Evolutionary conservation across 2,888 invertebrate species (phyloP), one percentile per base, ranked within the genome.

Genomic region (Acrobasis suavella): DNA sequence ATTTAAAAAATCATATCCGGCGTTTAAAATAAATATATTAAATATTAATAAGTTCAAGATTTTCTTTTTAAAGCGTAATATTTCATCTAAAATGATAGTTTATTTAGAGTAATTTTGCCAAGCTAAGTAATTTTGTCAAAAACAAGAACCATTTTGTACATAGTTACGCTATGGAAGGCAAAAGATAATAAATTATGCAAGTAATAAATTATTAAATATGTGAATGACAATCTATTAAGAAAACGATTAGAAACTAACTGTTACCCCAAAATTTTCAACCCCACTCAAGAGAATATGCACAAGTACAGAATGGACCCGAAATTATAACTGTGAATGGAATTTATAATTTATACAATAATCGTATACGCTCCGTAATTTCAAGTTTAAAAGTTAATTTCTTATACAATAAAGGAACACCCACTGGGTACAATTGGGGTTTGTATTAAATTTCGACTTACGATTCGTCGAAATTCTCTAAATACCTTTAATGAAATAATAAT

Each of bases 351-450:
- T 6, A 14, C 46, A 46, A 46, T n/a, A 46, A 46, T 46, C n/a
- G n/a, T 46, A n/a, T n/a, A 14, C 14, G 46, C 14, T n/a, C 2
- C n/a, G 46, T 15, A n/a, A 22, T 54, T n/a, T 15, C 37, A 49
- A 37, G 32, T 46, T 50, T 12, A 38, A 59, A 56, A 46, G 58
- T 58, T 58, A 58, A 58, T 46, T 58, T 58, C 58, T 58, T 58
- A 42, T 22, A 17, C 17, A 50, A 50, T 51, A 60, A 50, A 38
- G 16, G 14, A 50, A 60, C 32, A 60, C 37, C 22, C 22, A 14
- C 14, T 52, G 22, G 9, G n/a, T 49, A 37, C 32, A 15, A 50
- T 15, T 50, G 50, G 16, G 59, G 10, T 50, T 59, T 59, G 37
- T 37, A 46, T 37, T 16, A 60, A 50, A 51, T 42, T 17, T 39